Conservation (phyloP, 2,797 vertebrate species). For the Acanthis flammea region DNA sequence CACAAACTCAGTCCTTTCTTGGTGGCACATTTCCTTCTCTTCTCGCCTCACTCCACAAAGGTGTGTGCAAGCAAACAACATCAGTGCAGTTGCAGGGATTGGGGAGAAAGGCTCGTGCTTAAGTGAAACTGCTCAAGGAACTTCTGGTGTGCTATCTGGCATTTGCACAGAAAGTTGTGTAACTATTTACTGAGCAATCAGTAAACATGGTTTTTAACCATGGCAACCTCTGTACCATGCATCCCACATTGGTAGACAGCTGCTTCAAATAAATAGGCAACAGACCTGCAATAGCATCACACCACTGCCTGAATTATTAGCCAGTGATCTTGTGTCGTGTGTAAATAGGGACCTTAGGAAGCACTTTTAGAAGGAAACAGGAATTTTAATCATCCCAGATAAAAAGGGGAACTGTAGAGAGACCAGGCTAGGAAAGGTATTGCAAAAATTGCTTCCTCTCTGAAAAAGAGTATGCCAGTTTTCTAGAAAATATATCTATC, state of each 20-base stretch:
- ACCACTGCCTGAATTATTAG: neutral
- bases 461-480: neutral
- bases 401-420: neutral
- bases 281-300: neutral
- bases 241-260: neutral
- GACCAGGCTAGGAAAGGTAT: neutral
- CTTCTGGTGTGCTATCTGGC: neutral
- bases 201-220: neutral
- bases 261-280: conserved; percentile 5
- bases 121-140: neutral
- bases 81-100: neutral
- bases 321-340: neutral
- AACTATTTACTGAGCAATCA: neutral
- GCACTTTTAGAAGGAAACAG: neutral
- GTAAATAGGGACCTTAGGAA: neutral
- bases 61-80: neutral
- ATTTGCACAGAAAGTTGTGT: conserved; percentile 24
- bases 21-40: neutral
- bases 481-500: neutral
- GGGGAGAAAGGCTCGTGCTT: neutral
- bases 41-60: rapidly evolving
- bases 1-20: neutral
- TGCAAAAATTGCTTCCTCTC: neutral
- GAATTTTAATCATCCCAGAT: neutral
- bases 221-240: neutral